Evolutionary conservation across 2,797 vertebrate genomes (phyloP), one percentile per base, ranked within the genome.

Genomic region (Microctenopoma steveboyesi): DNA sequence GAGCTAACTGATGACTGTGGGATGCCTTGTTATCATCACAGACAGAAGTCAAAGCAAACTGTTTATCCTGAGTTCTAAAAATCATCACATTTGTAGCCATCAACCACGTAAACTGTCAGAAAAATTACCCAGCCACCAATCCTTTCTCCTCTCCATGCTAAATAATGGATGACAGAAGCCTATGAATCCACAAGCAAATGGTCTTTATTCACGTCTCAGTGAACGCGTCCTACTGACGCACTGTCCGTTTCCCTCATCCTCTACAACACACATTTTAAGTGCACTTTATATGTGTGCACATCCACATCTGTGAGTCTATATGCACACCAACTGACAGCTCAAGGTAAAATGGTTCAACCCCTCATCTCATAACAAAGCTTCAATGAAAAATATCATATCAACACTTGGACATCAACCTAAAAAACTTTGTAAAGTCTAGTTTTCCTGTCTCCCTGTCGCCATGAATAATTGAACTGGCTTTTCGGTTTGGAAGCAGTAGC

Each of bases 121-220:
- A 92, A 82, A 86, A 92, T 92, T 86, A 87, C 6, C 61, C 86
- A 78, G 64, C 78, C 86, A 88, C 74, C 85, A 77, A 84, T 91
- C 88, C 77, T 35, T n/a, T 71, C 86, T 87, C 84, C 81, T 82
- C 89, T 86, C 67, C 45, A 39, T 64, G 73, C 72, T 94, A 86
- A 93, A 94, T 94, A 93, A 92, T 94, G 85, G 80, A 94, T 91
- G 89, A 86, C 66, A 58, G 86, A 89, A 79, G 79, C 88, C 84
- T 82, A 92, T 84, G 88, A 92, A 91, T 92, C 89, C 86, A 86
- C 74, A 79, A 90, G 90, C 91, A 93, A 93, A 94, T 92, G 91
- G 86, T 90, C 87, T 90, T 93, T 92, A 92, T 89, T 88, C 85
- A 91, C 88, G 78, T 89, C 77, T 93, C 88, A 89, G 81, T 87